phyloP scores from a whole-genome alignment of 2,888 invertebrate genomes.

The Cremastinae sp. region DNA sequence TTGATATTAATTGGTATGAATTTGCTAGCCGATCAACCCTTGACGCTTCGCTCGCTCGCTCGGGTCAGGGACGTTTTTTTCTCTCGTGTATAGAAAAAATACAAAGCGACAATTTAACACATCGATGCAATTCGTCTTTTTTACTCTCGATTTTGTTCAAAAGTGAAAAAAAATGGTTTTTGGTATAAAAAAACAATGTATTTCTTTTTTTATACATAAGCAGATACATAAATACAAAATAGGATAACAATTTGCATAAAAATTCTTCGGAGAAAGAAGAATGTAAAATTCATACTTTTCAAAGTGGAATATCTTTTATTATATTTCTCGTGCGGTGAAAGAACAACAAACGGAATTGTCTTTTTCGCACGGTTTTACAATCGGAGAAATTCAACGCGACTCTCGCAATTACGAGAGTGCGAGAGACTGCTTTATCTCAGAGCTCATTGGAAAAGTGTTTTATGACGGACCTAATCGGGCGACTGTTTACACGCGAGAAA shows the following conservation, averaged over 20 bases:
- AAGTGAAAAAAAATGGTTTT: not conserved
- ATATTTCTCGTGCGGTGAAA: not conserved
- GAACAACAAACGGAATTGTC: not conserved
- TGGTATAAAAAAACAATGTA: not conserved
- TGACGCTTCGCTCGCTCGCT: slow-evolving; percentile 14
- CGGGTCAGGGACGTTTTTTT: slow-evolving; percentile 54
- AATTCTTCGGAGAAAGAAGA: slow-evolving; percentile 5
- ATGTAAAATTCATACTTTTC: slow-evolving; percentile 12
- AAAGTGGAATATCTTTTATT: not conserved
- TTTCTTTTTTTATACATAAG: not conserved
- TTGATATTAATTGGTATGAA: slow-evolving; percentile 65
- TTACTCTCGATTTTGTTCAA: not conserved
- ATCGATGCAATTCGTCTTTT: slow-evolving; percentile 5
- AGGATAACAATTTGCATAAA: slow-evolving; percentile 10
- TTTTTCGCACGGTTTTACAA: slow-evolving; percentile 43
- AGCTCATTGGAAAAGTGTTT: slow-evolving; percentile 43
- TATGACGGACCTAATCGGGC: slow-evolving; percentile 21
- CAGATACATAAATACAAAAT: not conserved
- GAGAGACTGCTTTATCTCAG: slow-evolving; percentile 13
- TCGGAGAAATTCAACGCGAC: slow-evolving; percentile 48
- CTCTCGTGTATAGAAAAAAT: not conserved
- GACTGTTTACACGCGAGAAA: not conserved
- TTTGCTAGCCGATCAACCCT: slow-evolving; percentile 58
- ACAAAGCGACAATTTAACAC: not conserved
- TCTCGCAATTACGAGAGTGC: slow-evolving; percentile 42